Evolutionary conservation across 2,797 vertebrate species (phyloP).

Genomic region (Bucorvus abyssinicus): DNA sequence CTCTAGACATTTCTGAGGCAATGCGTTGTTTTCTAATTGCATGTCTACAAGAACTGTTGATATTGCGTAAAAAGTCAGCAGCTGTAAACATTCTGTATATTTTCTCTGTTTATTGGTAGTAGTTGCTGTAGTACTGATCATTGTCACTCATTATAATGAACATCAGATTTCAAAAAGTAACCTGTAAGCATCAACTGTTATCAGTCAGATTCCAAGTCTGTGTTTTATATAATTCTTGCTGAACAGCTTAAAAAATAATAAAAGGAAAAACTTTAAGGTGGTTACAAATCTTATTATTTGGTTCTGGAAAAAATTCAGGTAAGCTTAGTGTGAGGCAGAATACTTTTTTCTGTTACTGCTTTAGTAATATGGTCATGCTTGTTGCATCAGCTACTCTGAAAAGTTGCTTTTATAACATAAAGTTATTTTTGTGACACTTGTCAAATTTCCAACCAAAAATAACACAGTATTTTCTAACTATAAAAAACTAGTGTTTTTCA

Average conservation of each 20-base stretch:
- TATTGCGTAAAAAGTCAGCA: neutral
- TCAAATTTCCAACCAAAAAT: slow-evolving; percentile 34
- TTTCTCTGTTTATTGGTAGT: neutral
- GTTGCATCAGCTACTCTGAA: neutral
- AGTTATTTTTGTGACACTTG: slow-evolving; percentile 5
- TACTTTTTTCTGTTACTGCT: neutral
- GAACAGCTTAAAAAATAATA: slow-evolving; percentile 9
- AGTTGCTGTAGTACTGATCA: neutral
- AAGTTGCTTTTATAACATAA: neutral
- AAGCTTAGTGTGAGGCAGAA: neutral
- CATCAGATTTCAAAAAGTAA: neutral
- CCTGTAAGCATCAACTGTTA: neutral
- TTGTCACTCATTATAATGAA: neutral
- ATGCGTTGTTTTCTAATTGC: neutral
- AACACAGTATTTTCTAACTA: neutral
- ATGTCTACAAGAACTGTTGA: neutral
- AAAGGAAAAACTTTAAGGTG: neutral
- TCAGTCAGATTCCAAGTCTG: neutral
- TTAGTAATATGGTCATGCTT: neutral
- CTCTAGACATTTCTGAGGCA: neutral
- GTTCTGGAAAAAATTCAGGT: neutral
- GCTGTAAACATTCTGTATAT: neutral
- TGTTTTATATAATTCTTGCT: neutral
- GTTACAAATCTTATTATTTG: slow-evolving; percentile 17
- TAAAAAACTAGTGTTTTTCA: neutral